Conservation (phyloP, 1,140 invertebrate genomes). For the Aphis craccivora region DNA sequence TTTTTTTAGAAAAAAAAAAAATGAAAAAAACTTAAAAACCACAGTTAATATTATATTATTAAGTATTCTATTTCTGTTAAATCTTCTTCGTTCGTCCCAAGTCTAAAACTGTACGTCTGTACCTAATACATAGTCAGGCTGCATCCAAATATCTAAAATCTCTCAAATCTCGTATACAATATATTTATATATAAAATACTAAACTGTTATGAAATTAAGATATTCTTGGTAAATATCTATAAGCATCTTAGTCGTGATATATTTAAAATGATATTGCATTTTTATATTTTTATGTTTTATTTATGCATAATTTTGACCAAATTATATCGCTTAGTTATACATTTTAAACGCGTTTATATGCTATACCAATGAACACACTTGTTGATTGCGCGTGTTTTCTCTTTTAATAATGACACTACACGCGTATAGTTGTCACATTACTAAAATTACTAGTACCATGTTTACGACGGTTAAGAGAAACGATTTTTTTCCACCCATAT, state of each 20-base stretch:
- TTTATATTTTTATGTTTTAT: not conserved
- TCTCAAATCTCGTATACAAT: not conserved
- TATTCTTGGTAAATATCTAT: not conserved
- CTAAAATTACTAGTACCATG: not conserved
- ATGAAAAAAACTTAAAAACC: not conserved
- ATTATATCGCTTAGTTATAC: not conserved
- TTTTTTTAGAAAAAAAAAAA: not conserved
- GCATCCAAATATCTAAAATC: not conserved
- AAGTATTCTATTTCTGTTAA: not conserved
- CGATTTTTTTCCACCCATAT: not conserved
- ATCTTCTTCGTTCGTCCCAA: not conserved
- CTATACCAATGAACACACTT: not conserved
- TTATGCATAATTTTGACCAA: not conserved
- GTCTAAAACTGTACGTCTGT: too few relatives aligned
- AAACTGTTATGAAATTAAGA: not conserved
- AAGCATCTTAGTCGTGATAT: not conserved
- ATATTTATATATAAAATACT: not conserved
- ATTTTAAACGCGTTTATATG: not conserved
- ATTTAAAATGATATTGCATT: not conserved
- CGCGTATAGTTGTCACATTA: not conserved
- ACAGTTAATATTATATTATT: not conserved
- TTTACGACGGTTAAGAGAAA: not conserved
- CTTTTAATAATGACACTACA: not conserved
- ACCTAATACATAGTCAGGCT: too few relatives aligned
- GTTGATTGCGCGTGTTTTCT: not conserved